Evolutionary conservation across 2,888 invertebrate genomes (phyloP), one percentile per base, ranked within the genome.

Genomic region (Acrobasis suavella): DNA sequence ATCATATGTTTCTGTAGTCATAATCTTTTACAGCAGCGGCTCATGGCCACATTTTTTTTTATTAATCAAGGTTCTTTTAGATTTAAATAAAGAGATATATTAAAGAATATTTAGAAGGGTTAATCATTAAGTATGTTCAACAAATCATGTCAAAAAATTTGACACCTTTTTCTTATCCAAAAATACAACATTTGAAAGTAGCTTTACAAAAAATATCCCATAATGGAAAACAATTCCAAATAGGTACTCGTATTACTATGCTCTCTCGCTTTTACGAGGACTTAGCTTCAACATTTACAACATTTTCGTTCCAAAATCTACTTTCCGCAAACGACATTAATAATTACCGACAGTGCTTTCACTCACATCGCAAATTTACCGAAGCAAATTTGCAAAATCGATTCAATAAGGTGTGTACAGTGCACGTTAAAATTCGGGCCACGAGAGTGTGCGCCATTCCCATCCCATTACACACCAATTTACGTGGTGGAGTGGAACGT

Each of bases 401-500:
- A 15, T 38, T 38, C 38, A 38, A 46, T 14, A 46, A 46, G 10
- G 14, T 14, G 46, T 32, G 52, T n/a, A 32, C 32, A 6, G 22
- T 22, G 37, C 52, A 32, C 52, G 15, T 38, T 54, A 54, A 38
- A 54, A 32, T 52, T 32, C 54, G 37, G 15, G 15, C 6, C 37
- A 37, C 12, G n/a, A 12, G 14, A 56, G 17, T 56, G 17, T 17
- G 2, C 14, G 39, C 17, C 22, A 42, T 22, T 58, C 58, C 42
- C 58, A 58, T 58, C n/a, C n/a, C n/a, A n/a, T n/a, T n/a, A n/a
- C 22, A 42, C 2, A 10, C 22, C 46, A 46, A 42, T 37, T 42
- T 42, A 6, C 15, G 15, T 32, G 32, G 46, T 3, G 46, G 12
- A n/a, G 46, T 3, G 46, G 12, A n/a, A 14, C n/a, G 46, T 14